phyloP scores from a whole-genome alignment of 2,797 vertebrate genomes.

The Halcyon smyrnensis region DNA sequence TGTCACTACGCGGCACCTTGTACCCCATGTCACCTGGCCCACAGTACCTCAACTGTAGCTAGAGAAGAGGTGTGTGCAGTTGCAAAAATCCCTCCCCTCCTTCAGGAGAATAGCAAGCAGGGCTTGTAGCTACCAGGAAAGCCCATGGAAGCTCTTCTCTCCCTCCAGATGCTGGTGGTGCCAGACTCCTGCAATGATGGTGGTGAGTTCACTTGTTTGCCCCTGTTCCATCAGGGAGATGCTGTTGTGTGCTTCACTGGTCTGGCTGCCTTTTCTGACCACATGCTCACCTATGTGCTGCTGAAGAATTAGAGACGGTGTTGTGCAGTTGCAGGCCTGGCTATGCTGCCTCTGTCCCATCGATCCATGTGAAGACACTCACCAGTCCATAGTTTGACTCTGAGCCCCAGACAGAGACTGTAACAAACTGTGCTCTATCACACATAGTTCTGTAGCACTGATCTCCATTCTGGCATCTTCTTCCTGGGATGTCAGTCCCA shows the following conservation, averaged over 20 bases:
- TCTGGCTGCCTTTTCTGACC: not conserved
- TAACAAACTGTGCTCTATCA: not conserved
- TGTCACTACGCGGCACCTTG: not conserved
- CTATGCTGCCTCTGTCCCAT: not conserved
- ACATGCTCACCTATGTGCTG: not conserved
- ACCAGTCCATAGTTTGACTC: not conserved
- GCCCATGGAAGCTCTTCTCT: not conserved
- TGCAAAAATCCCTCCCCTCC: not conserved
- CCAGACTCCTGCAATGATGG: not conserved
- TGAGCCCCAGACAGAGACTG: not conserved
- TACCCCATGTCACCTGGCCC: rapidly evolving
- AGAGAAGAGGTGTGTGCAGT: not conserved
- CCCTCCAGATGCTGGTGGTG: rapidly evolving
- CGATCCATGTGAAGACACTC: not conserved
- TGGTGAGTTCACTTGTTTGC: not conserved
- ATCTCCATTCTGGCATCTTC: not conserved
- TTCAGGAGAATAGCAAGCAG: not conserved
- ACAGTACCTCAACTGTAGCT: no score
- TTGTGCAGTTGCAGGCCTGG: not conserved
- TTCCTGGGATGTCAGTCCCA: not conserved
- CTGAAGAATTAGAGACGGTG: not conserved
- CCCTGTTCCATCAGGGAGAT: not conserved
- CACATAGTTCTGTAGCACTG: no score
- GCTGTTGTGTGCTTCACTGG: not conserved
- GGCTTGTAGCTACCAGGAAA: not conserved